Base-by-base conservation (phyloP, 2,113 vertebrate species). In the Gambusia affinis region DNA sequence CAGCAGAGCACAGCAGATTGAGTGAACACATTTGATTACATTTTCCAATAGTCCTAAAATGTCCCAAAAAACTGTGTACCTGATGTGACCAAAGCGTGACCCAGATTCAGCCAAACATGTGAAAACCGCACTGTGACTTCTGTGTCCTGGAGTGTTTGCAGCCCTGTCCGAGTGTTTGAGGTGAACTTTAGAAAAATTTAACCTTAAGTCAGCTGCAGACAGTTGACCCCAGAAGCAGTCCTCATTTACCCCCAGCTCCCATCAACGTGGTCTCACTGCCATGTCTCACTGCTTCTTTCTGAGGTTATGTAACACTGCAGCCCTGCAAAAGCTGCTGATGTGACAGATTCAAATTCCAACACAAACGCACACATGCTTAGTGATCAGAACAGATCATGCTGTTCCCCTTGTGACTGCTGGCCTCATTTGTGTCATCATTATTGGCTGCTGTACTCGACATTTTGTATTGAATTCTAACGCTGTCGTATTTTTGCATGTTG, bases 241-340 rank as follows among this genome's bases (percentile, higher is more conserved):
- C 66, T 73, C 15, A 78, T 83, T 80, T 72, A 75, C 24, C 37
- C 62, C 19, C 72, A 29, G 30, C 64, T 54, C 24, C 30, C n/a
- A 8, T 57, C 61, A 61, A 54, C 66, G 72, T 74, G 68, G 63
- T 27, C 42, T 47, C 22, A 10, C 22, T 24, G 8, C 51, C 24
- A n/a, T 57, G 24, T n/a, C n/a, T 57, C 24, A 10, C 51, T 57
- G 51, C 22, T 24, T 24, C 51, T 57, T 24, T n/a, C 51, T n/a
- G 6, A 57, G 51, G 51, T 93, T 93, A 93, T 91, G 85, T 83
- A 93, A 93, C 85, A 92, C 92, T 92, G 92, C 92, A 93, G 92
- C 81, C 88, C 83, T 89, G 90, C 82, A 67, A 90, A 91, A 92
- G 89, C 90, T 93, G 92, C 92, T 91, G 92, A 93, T 89, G 82